Evolutionary conservation across 2,797 vertebrate genomes (phyloP).

Genomic region (Amazona finschi): DNA sequence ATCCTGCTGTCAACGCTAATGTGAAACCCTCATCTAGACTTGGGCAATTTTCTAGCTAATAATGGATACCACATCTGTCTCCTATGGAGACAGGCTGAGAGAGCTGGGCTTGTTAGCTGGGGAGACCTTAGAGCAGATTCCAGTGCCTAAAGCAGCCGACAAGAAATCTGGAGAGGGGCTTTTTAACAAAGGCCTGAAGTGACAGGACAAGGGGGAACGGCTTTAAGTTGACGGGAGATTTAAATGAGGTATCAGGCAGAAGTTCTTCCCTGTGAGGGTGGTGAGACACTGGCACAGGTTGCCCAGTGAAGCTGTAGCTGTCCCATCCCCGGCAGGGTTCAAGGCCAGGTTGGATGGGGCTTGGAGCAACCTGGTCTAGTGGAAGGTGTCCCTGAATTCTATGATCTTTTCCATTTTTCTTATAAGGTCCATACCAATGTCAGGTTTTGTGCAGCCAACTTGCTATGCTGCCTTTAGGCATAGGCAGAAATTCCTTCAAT

Average conservation of each 20-base stretch:
- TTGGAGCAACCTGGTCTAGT: not conserved
- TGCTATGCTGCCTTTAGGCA: not conserved
- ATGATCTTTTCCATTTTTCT: not conserved
- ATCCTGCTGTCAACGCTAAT: not conserved
- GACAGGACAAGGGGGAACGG: not conserved
- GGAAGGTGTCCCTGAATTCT: not conserved
- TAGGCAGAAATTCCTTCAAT: conserved; percentile 31
- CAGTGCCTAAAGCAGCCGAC: not conserved
- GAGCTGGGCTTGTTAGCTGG: not conserved
- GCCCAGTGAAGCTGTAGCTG: not conserved
- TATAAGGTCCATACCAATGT: not conserved
- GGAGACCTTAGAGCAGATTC: not conserved
- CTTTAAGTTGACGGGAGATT: not conserved
- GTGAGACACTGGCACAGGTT: not conserved
- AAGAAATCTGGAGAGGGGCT: not conserved
- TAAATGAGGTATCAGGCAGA: not conserved
- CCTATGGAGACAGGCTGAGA: not conserved
- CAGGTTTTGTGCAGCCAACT: not conserved
- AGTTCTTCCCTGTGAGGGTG: not conserved
- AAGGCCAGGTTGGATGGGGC: not conserved
- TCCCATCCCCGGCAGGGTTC: not conserved
- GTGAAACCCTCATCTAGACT: not conserved
- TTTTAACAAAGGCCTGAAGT: not conserved
- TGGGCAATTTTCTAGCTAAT: not conserved
- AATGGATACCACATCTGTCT: not conserved